phyloP scores from a whole-genome alignment of 2,797 vertebrate species.

The Urocyon cinereoargenteus region DNA sequence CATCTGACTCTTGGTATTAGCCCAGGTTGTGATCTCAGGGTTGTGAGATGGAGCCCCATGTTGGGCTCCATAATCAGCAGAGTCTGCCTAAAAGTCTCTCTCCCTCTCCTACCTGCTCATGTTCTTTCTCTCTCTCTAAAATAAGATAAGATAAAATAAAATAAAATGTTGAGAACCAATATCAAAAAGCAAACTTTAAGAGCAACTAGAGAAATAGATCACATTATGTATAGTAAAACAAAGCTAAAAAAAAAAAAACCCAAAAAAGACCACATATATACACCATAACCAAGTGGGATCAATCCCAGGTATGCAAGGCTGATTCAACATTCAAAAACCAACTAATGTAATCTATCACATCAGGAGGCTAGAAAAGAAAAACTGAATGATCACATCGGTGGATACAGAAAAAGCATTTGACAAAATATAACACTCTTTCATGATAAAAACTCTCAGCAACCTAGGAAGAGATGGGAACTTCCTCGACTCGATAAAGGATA shows the following conservation, averaged over 20 bases:
- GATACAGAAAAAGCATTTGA: not conserved
- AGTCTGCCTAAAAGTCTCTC: not conserved
- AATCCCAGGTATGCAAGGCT: not conserved
- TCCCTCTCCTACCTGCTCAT: not conserved
- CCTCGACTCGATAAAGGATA: not conserved
- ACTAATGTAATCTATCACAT: not conserved
- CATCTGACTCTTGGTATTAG: not conserved
- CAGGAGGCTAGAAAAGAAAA: not conserved
- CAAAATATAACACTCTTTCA: not conserved
- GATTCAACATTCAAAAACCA: not conserved
- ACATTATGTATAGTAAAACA: not conserved
- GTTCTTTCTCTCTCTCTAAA: not conserved
- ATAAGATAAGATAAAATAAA: not conserved
- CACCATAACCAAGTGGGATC: not conserved
- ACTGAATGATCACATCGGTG: not conserved
- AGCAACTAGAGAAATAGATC: not conserved
- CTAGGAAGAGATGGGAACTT: not conserved
- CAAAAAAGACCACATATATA: not conserved
- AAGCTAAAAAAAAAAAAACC: not conserved
- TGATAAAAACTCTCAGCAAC: not conserved
- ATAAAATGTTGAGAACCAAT: not conserved
- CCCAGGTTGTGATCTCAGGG: not conserved
- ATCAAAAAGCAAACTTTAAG: not conserved
- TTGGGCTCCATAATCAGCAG: not conserved
- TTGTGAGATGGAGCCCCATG: not conserved